Evolutionary conservation across 2,888 invertebrate genomes (phyloP).

Genomic region (Cryptocephalus moraei): DNA sequence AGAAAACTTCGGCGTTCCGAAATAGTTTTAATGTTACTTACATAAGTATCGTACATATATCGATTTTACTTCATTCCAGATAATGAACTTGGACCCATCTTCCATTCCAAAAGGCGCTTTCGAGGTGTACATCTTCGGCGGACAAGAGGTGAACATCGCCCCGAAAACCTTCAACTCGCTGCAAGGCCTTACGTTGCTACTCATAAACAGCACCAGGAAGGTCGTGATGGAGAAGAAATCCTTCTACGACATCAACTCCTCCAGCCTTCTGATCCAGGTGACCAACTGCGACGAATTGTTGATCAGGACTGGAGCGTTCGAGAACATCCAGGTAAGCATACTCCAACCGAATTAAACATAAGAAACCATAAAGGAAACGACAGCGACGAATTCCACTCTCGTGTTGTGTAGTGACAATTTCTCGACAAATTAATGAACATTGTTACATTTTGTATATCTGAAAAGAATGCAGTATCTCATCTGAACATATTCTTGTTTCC

Average conservation of each 20-base stretch:
- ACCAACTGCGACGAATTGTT: conserved; percentile 48
- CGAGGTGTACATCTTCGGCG: conserved; percentile 48
- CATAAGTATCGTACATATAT: too few relatives aligned
- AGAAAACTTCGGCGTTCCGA: too few relatives aligned
- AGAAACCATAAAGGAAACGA: too few relatives aligned
- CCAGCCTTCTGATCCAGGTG: conserved; percentile 50
- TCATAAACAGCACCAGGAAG: conserved; percentile 42
- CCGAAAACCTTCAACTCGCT: conserved; percentile 47
- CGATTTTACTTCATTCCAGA: conserved; percentile 34
- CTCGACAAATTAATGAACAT: too few relatives aligned
- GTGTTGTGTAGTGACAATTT: too few relatives aligned
- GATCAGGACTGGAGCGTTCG: conserved; percentile 54
- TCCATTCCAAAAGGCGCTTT: conserved; percentile 49
- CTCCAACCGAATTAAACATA: not conserved
- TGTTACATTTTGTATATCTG: too few relatives aligned
- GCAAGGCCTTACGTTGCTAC: conserved; percentile 44
- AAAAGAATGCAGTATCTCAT: not conserved
- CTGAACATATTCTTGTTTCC: not conserved
- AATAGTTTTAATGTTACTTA: too few relatives aligned
- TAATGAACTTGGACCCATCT: conserved; percentile 39
- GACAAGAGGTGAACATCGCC: conserved; percentile 44
- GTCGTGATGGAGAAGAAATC: conserved; percentile 49
- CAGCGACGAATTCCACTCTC: too few relatives aligned
- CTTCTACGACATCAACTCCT: conserved; percentile 49
- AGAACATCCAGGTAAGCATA: conserved; percentile 44